phyloP scores from a whole-genome alignment of 2,797 vertebrate genomes.

The Alfaro cultratus region DNA sequence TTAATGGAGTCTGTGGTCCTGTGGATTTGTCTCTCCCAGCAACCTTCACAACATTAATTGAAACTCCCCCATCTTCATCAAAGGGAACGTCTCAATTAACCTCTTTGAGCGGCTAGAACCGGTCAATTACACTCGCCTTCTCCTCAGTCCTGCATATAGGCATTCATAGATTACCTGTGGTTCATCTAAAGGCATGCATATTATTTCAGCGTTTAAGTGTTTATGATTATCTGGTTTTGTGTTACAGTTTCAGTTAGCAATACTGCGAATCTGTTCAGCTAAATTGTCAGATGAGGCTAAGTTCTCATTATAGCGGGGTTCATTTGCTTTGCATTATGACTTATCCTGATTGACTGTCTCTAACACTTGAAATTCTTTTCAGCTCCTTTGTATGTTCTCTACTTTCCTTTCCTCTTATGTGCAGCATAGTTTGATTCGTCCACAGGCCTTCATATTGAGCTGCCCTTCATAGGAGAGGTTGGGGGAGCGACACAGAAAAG shows the following conservation, averaged over 20 bases:
- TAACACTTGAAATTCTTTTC: conserved; percentile 74
- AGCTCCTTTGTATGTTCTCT: conserved; percentile 54
- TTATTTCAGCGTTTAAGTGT: conserved; percentile 15
- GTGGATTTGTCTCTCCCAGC: conserved; percentile 59
- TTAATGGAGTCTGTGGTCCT: conserved; percentile 69
- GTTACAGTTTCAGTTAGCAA: background rate
- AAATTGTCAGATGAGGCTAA: conserved; percentile 6
- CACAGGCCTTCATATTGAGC: conserved; percentile 66
- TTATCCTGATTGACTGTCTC: conserved; percentile 62
- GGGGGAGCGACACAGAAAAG: conserved; percentile 7
- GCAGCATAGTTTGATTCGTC: conserved; percentile 65
- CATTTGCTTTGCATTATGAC: conserved; percentile 56
- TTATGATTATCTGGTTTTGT: background rate
- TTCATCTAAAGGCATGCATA: conserved; percentile 27
- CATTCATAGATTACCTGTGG: conserved; percentile 46
- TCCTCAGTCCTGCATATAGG: conserved; percentile 49
- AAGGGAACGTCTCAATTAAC: conserved; percentile 73
- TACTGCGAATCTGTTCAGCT: conserved; percentile 25
- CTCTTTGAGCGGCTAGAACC: conserved; percentile 60
- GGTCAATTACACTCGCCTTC: conserved; percentile 64
- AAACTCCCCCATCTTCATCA: conserved; percentile 67
- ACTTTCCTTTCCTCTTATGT: conserved; percentile 43
- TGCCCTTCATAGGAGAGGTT: conserved; percentile 61
- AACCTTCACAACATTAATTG: conserved; percentile 76
- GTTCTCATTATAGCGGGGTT: conserved; percentile 55